A percentile compares a stretch with the other conserved stretches of the same genome.
phyloP scores from a whole-genome alignment of 2,797 vertebrate genomes.

The Pteronotus mesoamericanus region DNA sequence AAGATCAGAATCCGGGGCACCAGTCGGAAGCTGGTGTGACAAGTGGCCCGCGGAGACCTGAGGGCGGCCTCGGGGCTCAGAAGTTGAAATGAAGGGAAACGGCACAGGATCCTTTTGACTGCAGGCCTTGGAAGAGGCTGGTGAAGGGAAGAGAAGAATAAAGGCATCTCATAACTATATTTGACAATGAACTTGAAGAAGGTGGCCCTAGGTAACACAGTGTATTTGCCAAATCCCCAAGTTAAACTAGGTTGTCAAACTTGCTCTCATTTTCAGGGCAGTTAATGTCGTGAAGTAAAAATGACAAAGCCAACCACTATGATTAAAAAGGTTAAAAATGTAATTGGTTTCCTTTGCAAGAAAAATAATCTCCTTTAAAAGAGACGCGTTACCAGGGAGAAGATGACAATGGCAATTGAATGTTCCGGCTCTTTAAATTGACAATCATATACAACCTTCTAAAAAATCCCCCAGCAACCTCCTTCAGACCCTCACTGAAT shows the following conservation, averaged over 20 bases:
- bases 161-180: neutral
- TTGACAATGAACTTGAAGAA: neutral
- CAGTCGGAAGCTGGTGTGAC: neutral
- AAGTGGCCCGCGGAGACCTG: neutral
- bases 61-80: neutral
- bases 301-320: neutral
- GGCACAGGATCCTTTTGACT: neutral
- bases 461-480: neutral
- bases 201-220: neutral
- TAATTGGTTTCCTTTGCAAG: neutral
- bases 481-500: neutral
- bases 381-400: neutral
- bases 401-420: neutral
- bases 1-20: neutral
- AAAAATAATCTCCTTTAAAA: neutral
- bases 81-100: neutral
- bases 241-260: neutral
- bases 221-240: neutral
- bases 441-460: neutral
- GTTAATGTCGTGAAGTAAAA: neutral
- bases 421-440: neutral
- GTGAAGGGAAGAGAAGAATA: neutral
- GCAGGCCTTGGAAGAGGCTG: neutral
- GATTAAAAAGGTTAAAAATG: neutral
- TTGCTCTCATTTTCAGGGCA: neutral